Conservation (phyloP, 2,888 invertebrate species). For the Diplolepis rosae region DNA sequence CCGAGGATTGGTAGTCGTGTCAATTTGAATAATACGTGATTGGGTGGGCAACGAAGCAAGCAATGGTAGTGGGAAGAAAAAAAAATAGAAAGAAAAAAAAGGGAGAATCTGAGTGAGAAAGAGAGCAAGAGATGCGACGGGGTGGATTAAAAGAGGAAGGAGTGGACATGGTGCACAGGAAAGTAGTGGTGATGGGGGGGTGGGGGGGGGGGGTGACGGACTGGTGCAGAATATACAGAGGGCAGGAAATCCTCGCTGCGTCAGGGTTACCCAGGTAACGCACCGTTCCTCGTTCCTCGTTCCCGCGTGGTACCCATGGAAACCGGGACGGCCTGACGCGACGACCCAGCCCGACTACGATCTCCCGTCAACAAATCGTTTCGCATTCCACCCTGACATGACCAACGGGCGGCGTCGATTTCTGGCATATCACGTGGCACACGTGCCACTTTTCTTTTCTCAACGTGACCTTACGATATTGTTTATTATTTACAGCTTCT, state of each 20-base stretch:
- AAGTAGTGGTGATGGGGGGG: not conserved
- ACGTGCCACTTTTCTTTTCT: slow-evolving; percentile 4
- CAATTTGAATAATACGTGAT: slow-evolving; percentile 67
- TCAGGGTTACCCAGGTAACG: slow-evolving; percentile 67
- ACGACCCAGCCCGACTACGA: slow-evolving; percentile 49
- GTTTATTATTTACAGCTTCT: no score
- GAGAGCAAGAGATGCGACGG: slow-evolving; percentile 30
- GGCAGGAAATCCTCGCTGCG: slow-evolving; percentile 49
- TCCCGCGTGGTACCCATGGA: slow-evolving; percentile 66
- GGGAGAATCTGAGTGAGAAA: slow-evolving; percentile 2
- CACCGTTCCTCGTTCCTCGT: no score
- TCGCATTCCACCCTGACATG: slow-evolving; percentile 53
- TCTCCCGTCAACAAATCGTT: slow-evolving; percentile 64
- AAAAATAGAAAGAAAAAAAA: slow-evolving; percentile 36
- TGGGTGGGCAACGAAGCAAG: slow-evolving; percentile 64
- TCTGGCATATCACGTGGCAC: slow-evolving; percentile 19
- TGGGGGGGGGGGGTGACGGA: slow-evolving; percentile 10
- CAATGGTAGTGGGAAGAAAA: slow-evolving; percentile 34
- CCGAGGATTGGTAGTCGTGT: slow-evolving; percentile 55
- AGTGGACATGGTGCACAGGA: slow-evolving; percentile 11
- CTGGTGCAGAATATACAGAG: slow-evolving; percentile 34
- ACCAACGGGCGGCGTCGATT: slow-evolving; percentile 27
- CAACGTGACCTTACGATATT: no score
- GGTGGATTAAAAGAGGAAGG: slow-evolving; percentile 15
- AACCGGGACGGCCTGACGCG: slow-evolving; percentile 48